phyloP scores from a whole-genome alignment of 2,113 vertebrate species.

The Pedionomus torquatus region DNA sequence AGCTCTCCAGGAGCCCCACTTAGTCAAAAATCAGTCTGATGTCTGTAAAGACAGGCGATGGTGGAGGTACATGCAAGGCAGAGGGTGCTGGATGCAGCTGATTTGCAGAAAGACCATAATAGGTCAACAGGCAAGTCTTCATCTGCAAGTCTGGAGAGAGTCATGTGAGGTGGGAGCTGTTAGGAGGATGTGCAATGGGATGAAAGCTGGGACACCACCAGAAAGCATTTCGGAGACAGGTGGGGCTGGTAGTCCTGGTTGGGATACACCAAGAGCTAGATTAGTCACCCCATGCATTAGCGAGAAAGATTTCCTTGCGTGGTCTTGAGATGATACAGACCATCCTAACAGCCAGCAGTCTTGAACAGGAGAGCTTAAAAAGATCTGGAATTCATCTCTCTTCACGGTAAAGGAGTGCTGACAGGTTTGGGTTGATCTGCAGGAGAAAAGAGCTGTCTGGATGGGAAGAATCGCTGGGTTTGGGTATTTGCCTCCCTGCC shows the following conservation, averaged over 20 bases:
- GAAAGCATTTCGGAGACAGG: background rate
- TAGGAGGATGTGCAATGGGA: background rate
- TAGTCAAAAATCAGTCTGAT: background rate
- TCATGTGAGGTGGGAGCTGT: background rate
- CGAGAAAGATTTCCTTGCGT: background rate
- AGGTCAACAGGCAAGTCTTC: background rate
- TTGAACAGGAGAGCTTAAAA: background rate
- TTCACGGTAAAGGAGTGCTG: background rate
- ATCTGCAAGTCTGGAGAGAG: background rate
- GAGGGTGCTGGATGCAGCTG: background rate
- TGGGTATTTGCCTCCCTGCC: accelerated
- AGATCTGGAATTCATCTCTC: background rate
- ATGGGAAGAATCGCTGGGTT: background rate
- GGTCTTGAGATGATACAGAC: background rate
- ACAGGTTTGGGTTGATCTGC: background rate
- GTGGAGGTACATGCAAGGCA: background rate
- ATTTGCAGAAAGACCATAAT: background rate
- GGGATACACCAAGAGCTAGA: background rate
- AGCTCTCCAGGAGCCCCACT: background rate
- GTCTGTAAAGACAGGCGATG: background rate
- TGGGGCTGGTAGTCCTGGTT: accelerated
- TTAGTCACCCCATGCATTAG: background rate
- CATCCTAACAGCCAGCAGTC: background rate
- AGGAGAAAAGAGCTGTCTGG: background rate
- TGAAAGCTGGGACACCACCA: background rate